phyloP scores from a whole-genome alignment of 1,140 invertebrate species.

The Tetragonula clypearis region DNA sequence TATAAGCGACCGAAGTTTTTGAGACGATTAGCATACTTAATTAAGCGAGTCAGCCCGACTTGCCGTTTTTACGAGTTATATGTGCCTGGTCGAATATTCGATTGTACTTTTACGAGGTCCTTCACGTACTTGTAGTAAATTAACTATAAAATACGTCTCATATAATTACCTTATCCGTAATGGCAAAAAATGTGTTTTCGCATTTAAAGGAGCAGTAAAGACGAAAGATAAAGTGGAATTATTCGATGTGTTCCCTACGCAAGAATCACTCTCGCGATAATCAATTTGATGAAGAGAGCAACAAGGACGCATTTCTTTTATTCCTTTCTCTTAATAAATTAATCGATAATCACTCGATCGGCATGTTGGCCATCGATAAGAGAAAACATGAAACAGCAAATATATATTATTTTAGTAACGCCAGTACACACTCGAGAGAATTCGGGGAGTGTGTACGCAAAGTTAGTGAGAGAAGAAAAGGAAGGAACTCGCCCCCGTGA shows the following conservation, averaged over 20 bases:
- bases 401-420: slow-evolving; percentile 9
- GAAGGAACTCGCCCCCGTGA: slow-evolving; percentile 50
- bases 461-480: slow-evolving; percentile 45
- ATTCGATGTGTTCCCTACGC: not conserved
- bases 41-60: slow-evolving; percentile 52
- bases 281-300: not conserved
- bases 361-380: not conserved
- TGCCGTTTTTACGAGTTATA: slow-evolving; percentile 58
- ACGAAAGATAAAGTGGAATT: not conserved
- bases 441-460: slow-evolving; percentile 1
- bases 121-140: slow-evolving; percentile 37
- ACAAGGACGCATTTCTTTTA: not conserved
- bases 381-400: not conserved
- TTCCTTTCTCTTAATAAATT: not conserved
- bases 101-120: slow-evolving; percentile 20
- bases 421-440: slow-evolving; percentile 25
- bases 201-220: too few species aligned
- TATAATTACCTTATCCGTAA: slow-evolving; percentile 6
- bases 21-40: slow-evolving; percentile 68
- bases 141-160: slow-evolving; percentile 18
- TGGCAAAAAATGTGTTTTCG: not conserved
- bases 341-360: not conserved
- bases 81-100: slow-evolving; percentile 53
- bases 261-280: not conserved
- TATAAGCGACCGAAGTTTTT: slow-evolving; percentile 46